These are phyloP conservation scores for Poliocrania exsul DNA, from an alignment of 2,797 vertebrate species.

Conservation along the genomic window DNA sequence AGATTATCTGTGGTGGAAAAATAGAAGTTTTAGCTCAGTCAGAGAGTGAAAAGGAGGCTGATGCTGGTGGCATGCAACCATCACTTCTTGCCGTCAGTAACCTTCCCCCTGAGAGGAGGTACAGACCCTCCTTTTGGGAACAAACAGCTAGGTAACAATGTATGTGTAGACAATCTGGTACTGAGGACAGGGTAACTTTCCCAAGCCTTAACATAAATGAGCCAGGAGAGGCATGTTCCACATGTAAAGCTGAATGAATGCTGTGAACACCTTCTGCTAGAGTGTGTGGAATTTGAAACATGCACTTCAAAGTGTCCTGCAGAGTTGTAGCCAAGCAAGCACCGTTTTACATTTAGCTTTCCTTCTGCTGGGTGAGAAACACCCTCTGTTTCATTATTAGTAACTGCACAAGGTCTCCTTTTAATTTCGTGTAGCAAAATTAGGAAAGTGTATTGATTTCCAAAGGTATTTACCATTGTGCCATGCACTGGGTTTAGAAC, in stretches of 20 bases:
- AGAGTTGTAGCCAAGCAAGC: not conserved
- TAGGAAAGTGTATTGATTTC: not conserved
- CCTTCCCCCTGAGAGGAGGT: not conserved
- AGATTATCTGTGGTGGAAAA: not conserved
- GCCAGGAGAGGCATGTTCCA: not conserved
- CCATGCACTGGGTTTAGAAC: accelerated
- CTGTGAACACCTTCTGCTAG: not conserved
- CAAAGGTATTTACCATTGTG: not conserved
- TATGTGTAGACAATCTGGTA: not conserved
- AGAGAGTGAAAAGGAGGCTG: not conserved
- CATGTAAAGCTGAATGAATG: not conserved
- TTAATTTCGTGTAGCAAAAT: not conserved
- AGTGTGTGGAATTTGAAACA: not conserved
- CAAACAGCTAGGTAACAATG: not conserved
- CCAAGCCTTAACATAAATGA: not conserved
- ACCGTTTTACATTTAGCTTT: not conserved
- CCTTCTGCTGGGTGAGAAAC: not conserved
- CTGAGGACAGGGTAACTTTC: not conserved
- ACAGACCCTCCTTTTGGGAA: not conserved
- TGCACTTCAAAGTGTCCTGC: not conserved
- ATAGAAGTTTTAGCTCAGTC: not conserved
- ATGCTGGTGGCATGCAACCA: not conserved
- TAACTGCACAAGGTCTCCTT: not conserved
- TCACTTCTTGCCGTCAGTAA: accelerated
- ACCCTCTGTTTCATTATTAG: not conserved